Evolutionary conservation across 2,797 vertebrate species (phyloP).

Genomic region (Eremophila alpestris): DNA sequence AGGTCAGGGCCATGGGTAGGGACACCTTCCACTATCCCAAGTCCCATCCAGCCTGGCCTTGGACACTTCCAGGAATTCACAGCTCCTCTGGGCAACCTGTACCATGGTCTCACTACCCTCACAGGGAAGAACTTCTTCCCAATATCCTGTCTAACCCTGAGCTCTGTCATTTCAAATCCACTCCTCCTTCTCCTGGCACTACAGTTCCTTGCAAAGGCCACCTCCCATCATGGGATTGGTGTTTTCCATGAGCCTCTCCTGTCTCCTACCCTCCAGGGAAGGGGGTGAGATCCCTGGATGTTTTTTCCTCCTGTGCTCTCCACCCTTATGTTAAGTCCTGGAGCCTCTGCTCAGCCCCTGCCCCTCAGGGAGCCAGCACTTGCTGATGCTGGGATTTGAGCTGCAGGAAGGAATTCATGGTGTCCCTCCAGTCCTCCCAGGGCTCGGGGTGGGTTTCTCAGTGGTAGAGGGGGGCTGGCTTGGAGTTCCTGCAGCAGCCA

Average conservation of each 20-base stretch:
- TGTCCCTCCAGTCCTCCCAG: background rate
- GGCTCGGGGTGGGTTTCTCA: accelerated
- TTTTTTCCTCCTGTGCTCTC: background rate
- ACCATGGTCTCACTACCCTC: background rate
- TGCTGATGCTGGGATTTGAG: accelerated
- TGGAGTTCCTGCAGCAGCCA: background rate
- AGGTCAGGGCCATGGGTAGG: accelerated
- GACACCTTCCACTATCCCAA: background rate
- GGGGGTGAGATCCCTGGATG: background rate
- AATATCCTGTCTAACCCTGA: background rate
- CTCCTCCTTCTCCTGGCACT: background rate
- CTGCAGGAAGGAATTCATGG: background rate
- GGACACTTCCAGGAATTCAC: background rate
- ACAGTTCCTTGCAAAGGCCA: background rate
- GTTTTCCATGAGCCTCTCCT: background rate
- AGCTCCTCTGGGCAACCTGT: background rate
- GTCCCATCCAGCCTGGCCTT: background rate
- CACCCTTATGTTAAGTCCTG: background rate
- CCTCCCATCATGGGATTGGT: accelerated
- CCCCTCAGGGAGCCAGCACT: background rate
- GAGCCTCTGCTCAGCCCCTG: background rate
- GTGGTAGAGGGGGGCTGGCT: background rate
- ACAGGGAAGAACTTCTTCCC: background rate
- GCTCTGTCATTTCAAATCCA: background rate
- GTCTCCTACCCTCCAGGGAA: background rate